Evolutionary conservation across 2,888 invertebrate genomes (phyloP).

Genomic region (Mechanitis mazaeus): DNA sequence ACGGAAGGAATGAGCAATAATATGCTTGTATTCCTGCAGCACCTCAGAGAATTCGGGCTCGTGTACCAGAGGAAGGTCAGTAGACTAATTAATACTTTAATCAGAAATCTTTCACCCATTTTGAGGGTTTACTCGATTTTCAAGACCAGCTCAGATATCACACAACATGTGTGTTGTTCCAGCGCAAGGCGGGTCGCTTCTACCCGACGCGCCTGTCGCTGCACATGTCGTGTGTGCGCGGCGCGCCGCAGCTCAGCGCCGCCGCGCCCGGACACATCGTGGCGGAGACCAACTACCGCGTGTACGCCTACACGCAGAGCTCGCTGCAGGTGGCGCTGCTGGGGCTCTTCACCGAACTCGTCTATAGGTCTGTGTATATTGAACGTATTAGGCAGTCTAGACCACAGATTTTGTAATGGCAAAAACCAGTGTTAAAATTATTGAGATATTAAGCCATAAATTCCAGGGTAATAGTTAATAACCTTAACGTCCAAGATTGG

Average conservation of each 20-base stretch:
- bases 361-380: conserved; percentile 81
- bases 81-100: neutral
- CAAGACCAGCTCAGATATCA: too few relatives aligned
- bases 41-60: conserved; percentile 96
- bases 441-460: too few relatives aligned
- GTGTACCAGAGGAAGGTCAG: conserved; percentile 95
- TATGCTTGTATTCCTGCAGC: conserved; percentile 93
- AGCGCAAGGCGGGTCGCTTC: conserved; percentile 93
- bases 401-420: too few relatives aligned
- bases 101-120: too few relatives aligned
- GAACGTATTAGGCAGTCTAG: too few relatives aligned
- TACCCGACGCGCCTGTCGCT: conserved; percentile 96
- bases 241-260: conserved; percentile 41
- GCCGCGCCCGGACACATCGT: conserved; percentile 86
- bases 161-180: conserved; percentile 24
- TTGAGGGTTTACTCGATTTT: too few relatives aligned
- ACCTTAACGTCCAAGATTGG: too few relatives aligned
- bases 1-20: conserved; percentile 94
- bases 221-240: conserved; percentile 81
- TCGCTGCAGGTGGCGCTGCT: conserved; percentile 94
- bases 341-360: conserved; percentile 93
- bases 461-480: too few relatives aligned
- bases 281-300: conserved; percentile 95
- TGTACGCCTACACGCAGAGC: conserved; percentile 97
- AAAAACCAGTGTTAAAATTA: too few relatives aligned